Conservation (phyloP, 2,113 vertebrate genomes). For the Anser brachyrhynchus region DNA sequence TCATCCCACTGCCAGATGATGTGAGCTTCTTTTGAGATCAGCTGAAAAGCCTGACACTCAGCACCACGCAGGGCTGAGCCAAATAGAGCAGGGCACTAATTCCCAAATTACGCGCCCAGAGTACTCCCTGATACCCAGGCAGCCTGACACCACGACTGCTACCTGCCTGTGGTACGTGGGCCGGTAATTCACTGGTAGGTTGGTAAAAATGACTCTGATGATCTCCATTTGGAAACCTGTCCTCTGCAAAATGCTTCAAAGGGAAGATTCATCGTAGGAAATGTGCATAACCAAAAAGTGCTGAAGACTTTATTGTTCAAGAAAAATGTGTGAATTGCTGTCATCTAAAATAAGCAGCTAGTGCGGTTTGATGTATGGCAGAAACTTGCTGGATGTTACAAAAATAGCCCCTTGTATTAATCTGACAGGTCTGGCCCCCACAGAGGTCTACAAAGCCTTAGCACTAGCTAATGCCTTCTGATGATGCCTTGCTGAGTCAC, state of each 20-base stretch:
- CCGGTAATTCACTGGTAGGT: neutral
- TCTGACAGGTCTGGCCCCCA: neutral
- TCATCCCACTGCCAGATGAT: neutral
- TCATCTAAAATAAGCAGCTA: slow-evolving; percentile 45
- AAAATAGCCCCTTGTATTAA: slow-evolving; percentile 28
- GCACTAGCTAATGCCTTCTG: neutral
- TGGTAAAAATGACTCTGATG: neutral
- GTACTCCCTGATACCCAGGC: neutral
- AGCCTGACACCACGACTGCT: neutral
- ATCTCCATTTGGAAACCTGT: slow-evolving; percentile 9
- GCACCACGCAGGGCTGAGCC: neutral
- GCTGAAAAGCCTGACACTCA: neutral
- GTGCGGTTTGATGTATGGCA: neutral
- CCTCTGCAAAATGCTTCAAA: neutral
- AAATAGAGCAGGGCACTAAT: neutral
- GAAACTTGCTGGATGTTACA: slow-evolving; percentile 20
- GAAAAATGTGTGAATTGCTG: slow-evolving; percentile 7
- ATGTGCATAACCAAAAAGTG: neutral
- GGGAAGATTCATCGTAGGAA: slow-evolving; percentile 22
- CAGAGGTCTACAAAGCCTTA: slow-evolving; percentile 3
- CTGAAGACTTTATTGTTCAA: slow-evolving; percentile 35
- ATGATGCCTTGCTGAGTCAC: slow-evolving; percentile 56
- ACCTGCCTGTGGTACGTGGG: neutral
- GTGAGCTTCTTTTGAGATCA: neutral
- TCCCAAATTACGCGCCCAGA: neutral